Percentiles rank a stretch among this genome's conserved stretches.
These are phyloP conservation scores for Crematogaster levior DNA, from an alignment of 2,888 invertebrate genomes.

Conservation along the genomic window DNA sequence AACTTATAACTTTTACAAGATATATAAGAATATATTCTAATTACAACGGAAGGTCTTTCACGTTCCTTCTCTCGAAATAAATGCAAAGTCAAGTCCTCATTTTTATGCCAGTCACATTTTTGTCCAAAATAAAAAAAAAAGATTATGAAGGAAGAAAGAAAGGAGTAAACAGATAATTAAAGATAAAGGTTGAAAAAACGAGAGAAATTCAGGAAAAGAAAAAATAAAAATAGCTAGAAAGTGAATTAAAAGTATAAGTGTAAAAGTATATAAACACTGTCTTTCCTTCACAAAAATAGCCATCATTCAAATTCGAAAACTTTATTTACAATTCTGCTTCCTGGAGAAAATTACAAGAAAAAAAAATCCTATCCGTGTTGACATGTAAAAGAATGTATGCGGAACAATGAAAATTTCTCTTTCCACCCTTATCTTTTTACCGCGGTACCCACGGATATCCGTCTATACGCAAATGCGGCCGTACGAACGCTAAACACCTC, in stretches of 20 bases:
- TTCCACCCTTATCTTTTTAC: neutral
- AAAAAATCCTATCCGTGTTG: neutral
- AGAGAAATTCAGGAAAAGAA: no score
- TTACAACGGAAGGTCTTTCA: neutral
- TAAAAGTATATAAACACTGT: neutral
- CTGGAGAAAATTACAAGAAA: neutral
- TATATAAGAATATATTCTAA: neutral
- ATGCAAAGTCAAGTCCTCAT: neutral
- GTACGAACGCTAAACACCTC: conserved; percentile 59
- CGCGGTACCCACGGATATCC: neutral
- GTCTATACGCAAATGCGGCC: no score
- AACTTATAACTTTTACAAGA: neutral
- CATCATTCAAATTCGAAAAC: neutral
- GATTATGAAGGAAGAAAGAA: neutral
- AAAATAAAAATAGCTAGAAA: no score
- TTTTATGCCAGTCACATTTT: neutral
- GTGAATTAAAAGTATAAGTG: neutral
- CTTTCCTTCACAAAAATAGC: neutral
- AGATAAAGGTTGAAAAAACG: neutral
- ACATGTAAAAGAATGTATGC: neutral
- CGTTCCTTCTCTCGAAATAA: neutral
- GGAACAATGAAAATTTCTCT: neutral
- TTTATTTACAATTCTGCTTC: neutral
- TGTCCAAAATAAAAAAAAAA: neutral
- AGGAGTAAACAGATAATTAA: neutral